Evolutionary conservation across 2,113 vertebrate genomes (phyloP).

Genomic region (Amblyopsis rosae): DNA sequence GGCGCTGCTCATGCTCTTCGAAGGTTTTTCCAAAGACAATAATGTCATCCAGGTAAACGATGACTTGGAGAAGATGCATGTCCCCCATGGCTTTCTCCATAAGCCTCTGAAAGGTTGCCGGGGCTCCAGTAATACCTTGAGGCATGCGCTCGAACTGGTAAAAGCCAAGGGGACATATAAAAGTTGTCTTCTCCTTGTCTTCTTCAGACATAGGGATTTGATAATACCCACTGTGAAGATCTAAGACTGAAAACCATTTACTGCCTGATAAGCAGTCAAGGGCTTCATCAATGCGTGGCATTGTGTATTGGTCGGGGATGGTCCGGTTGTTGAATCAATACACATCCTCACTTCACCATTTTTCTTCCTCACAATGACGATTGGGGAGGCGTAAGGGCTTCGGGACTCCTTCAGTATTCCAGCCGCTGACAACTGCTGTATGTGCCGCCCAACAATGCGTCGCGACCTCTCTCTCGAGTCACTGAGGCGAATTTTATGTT

Average conservation of each 20-base stretch:
- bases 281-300: background rate
- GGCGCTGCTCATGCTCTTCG: background rate
- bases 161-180: constrained; percentile 1
- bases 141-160: too few relatives aligned
- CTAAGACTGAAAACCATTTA: constrained; percentile 14
- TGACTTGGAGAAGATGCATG: background rate
- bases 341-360: background rate
- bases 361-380: background rate
- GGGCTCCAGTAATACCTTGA: too few relatives aligned
- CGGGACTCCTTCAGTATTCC: background rate
- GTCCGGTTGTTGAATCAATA: constrained; percentile 10
- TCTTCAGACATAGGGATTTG: constrained; percentile 10
- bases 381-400: background rate
- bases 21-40: background rate
- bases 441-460: background rate
- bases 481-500: background rate
- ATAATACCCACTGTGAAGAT: constrained; percentile 1
- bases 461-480: background rate
- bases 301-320: constrained; percentile 11
- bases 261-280: background rate
- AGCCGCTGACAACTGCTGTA: background rate
- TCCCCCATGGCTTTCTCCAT: background rate
- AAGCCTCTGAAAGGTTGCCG: background rate
- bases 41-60: background rate
- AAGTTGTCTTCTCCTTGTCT: constrained; percentile 4